Percentiles rank a stretch among this genome's conserved stretches.
Conservation (phyloP, 1,140 invertebrate genomes). For the Kradibia gibbosae region DNA sequence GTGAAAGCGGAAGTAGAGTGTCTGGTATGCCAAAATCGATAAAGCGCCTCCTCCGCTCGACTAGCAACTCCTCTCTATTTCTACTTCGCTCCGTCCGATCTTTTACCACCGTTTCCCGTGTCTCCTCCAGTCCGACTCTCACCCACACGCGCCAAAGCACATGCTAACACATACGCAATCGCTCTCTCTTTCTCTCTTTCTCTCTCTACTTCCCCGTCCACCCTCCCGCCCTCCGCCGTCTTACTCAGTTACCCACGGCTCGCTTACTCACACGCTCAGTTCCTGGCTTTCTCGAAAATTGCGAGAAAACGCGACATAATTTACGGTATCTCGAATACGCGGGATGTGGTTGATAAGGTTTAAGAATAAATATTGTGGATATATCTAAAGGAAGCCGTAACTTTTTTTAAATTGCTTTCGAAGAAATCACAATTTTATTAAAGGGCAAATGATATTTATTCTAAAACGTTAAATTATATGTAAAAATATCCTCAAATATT, state of each 20-base stretch:
- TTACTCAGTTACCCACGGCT: background rate
- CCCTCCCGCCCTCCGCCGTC: background rate
- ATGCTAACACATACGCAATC: background rate
- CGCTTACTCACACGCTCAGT: background rate
- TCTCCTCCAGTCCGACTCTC: background rate
- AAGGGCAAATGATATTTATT: background rate
- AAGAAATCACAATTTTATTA: background rate
- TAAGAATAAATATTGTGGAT: background rate
- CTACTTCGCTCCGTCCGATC: slow-evolving; percentile 5
- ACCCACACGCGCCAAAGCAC: background rate
- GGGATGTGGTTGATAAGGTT: slow-evolving; percentile 16
- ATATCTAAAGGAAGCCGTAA: background rate
- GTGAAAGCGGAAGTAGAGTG: slow-evolving; percentile 49
- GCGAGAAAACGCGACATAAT: slow-evolving; percentile 38
- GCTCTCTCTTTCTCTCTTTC: background rate
- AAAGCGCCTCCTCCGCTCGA: slow-evolving; percentile 41
- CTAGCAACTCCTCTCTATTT: background rate
- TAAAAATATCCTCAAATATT: no score
- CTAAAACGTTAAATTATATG: no score
- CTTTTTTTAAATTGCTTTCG: background rate
- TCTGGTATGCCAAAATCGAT: slow-evolving; percentile 52
- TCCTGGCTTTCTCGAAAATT: slow-evolving; percentile 11
- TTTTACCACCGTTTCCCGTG: background rate
- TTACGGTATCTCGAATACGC: slow-evolving; percentile 17
- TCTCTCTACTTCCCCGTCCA: background rate